Evolutionary conservation across 2,888 invertebrate species (phyloP), one percentile per base, ranked within the genome.

Genomic region (Polia nebulosa): DNA sequence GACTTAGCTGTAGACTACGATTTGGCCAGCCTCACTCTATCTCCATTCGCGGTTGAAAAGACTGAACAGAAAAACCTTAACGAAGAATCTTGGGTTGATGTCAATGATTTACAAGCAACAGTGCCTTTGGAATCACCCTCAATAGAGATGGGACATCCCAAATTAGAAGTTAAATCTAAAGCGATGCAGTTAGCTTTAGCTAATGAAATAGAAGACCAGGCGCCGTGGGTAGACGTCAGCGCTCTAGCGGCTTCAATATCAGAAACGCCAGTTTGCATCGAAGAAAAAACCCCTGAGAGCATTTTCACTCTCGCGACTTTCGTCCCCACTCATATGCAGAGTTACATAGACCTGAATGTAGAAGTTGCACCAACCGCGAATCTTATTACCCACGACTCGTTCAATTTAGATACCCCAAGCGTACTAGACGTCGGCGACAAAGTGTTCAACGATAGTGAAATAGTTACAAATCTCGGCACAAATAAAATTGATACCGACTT

Each of bases 141-240:
- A 13, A 76, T 79, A 58, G 70, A 75, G 6, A 68, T 73, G 1
- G 69, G 68, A n/a, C 59, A 53, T 49, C 70, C 76, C 0, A 93
- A 91, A 83, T 83, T 91, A 49, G 93, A 93, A 83, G 83, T 92
- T 2, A 92, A 91, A 85, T 88, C 93, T 1, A 93, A 93, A 91
- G 97, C 97, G 0, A 95, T 97, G 82, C 97, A 98, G 85, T 91
- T 98, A 81, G 97, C 97, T 5, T 93, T 97, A 81, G 97, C 97
- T 0, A 97, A 97, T 41, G 97, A 98, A 86, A 97, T 97, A 76
- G 98, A 98, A 90, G 95, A 97, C 47, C 97, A 97, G 72, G 96
- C 97, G 0, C 97, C 97, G 0, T 98, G 98, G 98, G 96, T 97
- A 2, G 97, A 98, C 85, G 97, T 97, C 0, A 97, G 97, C 79